Evolutionary conservation across 2,113 vertebrate species (phyloP), one percentile per base, ranked within the genome.

Genomic region (Pithys albifrons): DNA sequence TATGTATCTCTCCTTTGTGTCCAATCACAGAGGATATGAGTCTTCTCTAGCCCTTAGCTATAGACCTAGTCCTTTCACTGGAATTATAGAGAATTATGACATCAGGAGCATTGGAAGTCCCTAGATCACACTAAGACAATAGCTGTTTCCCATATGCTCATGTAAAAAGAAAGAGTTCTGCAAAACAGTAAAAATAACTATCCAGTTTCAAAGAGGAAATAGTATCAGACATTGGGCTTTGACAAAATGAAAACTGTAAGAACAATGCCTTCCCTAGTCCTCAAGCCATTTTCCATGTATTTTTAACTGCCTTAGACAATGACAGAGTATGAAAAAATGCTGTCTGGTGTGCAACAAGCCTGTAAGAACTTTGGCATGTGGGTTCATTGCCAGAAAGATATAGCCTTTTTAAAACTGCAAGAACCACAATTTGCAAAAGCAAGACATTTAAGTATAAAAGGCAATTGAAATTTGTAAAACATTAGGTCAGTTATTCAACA

Each of bases 361-460:
- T n/a, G 11, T 71, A 22, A 71, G 33, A 74, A 67, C 3, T 70
- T 22, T 43, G 19, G 25, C 4, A 14, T 24, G 6, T 62, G 7
- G 19, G 31, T 9, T 72, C 7, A 33, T 37, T 82, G 19, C 12
- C 49, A 76, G 57, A 88, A 79, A 88, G 3, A 9, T 24, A 52
- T 35, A 76, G 49, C 8, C 10, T 80, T 88, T 88, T 64, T 27
- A 88, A 91, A 93, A 71, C 7, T 59, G 17, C 8, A 70, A 41
- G 79, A 85, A 5, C 7, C 37, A 15, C 0, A 1, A 1, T 88
- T 90, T 93, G 29, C 10, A 85, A 65, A 85, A 87, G 37, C 15
- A 58, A 95, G 62, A 58, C 20, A 70, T 72, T 87, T 89, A 65
- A 79, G 12, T 22, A 29, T 85, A 46, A 91, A 93, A 88, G 29